Evolutionary conservation across 1,140 invertebrate species (phyloP), one percentile per base, ranked within the genome.

Genomic region (Aphis gossypii): DNA sequence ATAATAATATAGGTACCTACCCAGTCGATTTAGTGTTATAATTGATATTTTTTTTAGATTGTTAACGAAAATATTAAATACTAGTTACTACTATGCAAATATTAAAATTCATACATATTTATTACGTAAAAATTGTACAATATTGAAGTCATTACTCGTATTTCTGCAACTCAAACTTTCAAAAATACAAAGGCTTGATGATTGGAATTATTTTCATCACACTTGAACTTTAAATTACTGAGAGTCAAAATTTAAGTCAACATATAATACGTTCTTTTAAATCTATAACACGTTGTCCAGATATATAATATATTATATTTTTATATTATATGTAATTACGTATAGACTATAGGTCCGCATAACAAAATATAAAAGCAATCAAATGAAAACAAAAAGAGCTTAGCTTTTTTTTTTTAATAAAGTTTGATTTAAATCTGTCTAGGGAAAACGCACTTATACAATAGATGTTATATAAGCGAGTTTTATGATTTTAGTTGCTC

Each of bases 401-500:
- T 35, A 51, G 18, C 38, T 51, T 88, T 89, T 54, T 89, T 89
- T 54, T 54, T 89, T 54, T 23, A 41, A 60, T 90, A 90, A 56
- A 90, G 54, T 90, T 41, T 35, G 54, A 44, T 60, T 30, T 41
- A 60, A 44, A 90, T 90, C 35, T 41, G 51, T 60, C 88, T 35
- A 35, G 88, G 14, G 54, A 44, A 90, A 60, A 90, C 25, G 0
- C 41, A 60, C 18, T 60, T 25, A 30, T 60, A 90, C 88, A 90
- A 90, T 90, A 90, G 88, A 90, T 41, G 54, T 44, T 90, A 60
- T 60, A 90, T n/a, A 60, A 25, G 54, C 38, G 51, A 90, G 54
- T 90, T 90, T 38, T 90, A 60, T 60, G 88, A 38, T 56, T 90
- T 90, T 90, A 90, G 41, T 90, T 90, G 35, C 38, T 41, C 23